phyloP scores from a whole-genome alignment of 2,113 vertebrate genomes.

The Eretmochelys imbricata region DNA sequence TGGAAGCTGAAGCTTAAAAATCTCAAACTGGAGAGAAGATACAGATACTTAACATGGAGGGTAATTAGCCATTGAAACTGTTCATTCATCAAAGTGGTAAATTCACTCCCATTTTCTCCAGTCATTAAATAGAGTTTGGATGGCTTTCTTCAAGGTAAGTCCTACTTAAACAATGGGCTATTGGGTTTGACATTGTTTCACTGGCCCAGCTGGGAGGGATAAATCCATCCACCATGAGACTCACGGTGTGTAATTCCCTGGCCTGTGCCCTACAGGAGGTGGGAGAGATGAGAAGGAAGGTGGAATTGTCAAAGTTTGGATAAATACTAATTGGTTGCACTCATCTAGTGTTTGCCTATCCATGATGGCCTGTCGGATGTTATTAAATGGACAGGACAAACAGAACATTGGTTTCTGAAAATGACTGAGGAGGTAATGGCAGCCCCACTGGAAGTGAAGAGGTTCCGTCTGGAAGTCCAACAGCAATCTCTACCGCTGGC shows the following conservation, averaged over 20 bases:
- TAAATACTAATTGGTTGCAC: not conserved
- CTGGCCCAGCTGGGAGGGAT: no score
- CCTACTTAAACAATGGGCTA: no score
- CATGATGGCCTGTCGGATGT: not conserved
- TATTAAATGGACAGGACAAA: no score
- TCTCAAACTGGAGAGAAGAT: not conserved
- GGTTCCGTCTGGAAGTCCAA: not conserved
- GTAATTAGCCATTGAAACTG: not conserved
- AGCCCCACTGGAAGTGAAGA: not conserved
- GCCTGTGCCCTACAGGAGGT: no score
- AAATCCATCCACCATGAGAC: no score
- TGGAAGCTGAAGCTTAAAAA: not conserved
- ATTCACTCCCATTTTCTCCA: not conserved
- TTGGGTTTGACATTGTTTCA: not conserved
- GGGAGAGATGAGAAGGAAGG: not conserved
- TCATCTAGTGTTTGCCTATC: not conserved
- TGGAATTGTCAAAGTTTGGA: not conserved
- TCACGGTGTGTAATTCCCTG: no score
- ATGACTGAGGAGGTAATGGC: accelerated
- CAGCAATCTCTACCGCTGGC: not conserved
- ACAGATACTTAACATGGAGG: not conserved
- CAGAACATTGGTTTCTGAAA: not conserved
- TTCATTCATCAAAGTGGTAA: not conserved
- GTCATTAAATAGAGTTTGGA: not conserved
- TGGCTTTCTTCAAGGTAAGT: not conserved